Base-by-base conservation (phyloP, 2,888 invertebrate genomes). In the Embidobia sp. region DNA sequence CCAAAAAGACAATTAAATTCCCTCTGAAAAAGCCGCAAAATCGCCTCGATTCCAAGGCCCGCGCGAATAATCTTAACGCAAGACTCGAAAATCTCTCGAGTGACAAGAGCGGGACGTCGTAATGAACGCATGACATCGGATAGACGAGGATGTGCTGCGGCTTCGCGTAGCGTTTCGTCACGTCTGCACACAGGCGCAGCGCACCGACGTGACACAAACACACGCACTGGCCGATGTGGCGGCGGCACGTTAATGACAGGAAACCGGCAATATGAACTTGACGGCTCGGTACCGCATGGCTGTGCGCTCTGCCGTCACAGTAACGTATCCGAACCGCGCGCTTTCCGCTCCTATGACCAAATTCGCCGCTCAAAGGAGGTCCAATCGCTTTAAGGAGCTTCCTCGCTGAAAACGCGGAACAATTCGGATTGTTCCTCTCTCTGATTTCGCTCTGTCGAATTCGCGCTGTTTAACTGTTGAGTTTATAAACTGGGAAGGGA, bases 201-300 rank as follows among this genome's bases (percentile, higher is more conserved):
- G n/a, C n/a, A n/a, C n/a, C n/a, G n/a, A 37, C 16, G 37, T 6
- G 16, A 22, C 6, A 22, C 15, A 10, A 40, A 18, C 49, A 16
- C 33, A 35, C 27, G 44, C 42, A 66, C 48, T 48, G 42, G 46
- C 72, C 70, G 80, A 81, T 82, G 84, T 82, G 84, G 84, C 82
- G 83, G 84, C 84, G 84, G 85, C 82, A 84, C 87, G 86, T 85
- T 88, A 88, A 89, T 87, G 88, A 87, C 88, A 86, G 89, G 88
- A 89, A 87, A 87, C 87, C 85, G 84, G 87, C 88, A 87, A 88
- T 87, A 87, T 88, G 89, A 87, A 87, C 87, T 87, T 88, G 88
- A 89, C 89, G 87, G 87, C 85, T 87, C 82, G 83, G 83, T 82
- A 87, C 86, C 86, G 85, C 86, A 80, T 77, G 78, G 82, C 83